Evolutionary conservation across 2,113 vertebrate species (phyloP).

Genomic region (Capreolus pygargus): DNA sequence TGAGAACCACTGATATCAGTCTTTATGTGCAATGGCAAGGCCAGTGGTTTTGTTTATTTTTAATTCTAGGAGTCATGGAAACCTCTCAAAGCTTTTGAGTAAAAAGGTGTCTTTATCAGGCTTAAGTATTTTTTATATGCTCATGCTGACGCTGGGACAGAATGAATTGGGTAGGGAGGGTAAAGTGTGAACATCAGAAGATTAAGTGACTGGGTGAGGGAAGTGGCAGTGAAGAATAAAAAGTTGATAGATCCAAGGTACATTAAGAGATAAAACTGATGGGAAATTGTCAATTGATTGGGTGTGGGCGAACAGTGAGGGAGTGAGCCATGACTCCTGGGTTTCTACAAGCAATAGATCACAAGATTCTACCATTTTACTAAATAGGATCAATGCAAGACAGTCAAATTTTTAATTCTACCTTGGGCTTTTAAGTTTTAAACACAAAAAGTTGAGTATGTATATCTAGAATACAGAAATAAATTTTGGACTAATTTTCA

Average conservation of each 20-base stretch:
- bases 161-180: neutral
- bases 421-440: neutral
- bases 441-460: neutral
- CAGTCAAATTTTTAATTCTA: neutral
- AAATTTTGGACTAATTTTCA: neutral
- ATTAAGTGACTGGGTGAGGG: neutral
- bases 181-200: neutral
- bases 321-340: neutral
- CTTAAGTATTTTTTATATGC: neutral
- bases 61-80: neutral
- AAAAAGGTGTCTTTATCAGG: neutral
- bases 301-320: neutral
- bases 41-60: neutral
- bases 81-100: neutral
- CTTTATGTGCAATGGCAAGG: neutral
- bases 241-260: neutral
- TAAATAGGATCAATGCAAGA: neutral
- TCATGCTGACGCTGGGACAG: neutral
- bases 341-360: neutral
- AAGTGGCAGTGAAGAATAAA: neutral
- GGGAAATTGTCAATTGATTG: neutral
- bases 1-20: neutral
- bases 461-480: neutral
- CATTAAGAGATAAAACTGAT: neutral
- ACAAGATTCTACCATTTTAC: neutral